Base-by-base conservation (phyloP, 2,113 vertebrate genomes). In the Erythrocercus mccallii region DNA sequence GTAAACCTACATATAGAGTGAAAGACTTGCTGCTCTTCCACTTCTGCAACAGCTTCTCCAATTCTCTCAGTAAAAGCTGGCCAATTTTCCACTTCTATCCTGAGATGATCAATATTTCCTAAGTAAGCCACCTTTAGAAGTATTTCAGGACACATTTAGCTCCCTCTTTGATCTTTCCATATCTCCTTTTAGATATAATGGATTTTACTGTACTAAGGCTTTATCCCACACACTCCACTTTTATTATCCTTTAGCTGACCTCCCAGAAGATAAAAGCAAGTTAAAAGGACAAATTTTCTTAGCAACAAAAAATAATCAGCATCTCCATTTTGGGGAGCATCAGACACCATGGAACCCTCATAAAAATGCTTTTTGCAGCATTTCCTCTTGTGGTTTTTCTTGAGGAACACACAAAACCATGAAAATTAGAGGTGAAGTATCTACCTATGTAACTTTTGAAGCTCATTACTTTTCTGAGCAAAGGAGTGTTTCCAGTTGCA, bases 161-260 rank as follows among this genome's bases (percentile, higher is more conserved):
- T 89, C 33, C 27, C 30, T 90, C 82, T 86, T 89, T 92, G 89
- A 94, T 95, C 91, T 96, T 94, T 90, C 88, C 25, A 72, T 81
- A 42, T 92, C 81, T 96, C 74, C 72, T 92, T 96, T 97, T 90
- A 96, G 83, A 87, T 74, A 57, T 71, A 97, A 95, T 40, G 38
- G 91, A 94, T 94, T 96, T 88, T 93, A 65, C 60, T 93, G 28
- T 48, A 50, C 37, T 88, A 30, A 87, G 66, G 51, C 40, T 74
- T 95, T 76, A 31, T 95, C 72, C 38, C 61, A 92, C 64, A 81
- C 89, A 50, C 54, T 92, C 22, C 62, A 72, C 40, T 81, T 66
- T 95, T 64, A 33, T 88, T 92, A 92, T 56, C n/a, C 22, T 79
- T 69, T 70, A 78, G 38, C 60, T 92, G 70, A 76, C 82, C 94